phyloP scores from a whole-genome alignment of 1,140 invertebrate genomes.

The Gonioctena quinquepunctata region DNA sequence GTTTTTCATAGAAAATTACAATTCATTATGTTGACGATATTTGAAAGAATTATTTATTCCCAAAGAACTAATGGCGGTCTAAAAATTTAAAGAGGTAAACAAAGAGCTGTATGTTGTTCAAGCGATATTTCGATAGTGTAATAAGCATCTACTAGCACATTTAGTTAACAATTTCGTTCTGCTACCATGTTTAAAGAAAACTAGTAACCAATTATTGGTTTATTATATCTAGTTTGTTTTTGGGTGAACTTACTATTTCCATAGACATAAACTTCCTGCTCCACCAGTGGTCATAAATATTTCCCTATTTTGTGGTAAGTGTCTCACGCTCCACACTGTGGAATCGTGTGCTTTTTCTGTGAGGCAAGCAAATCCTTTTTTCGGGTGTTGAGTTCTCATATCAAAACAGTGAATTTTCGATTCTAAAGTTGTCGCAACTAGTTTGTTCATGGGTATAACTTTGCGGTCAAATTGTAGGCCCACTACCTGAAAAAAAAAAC shows the following conservation, averaged over 20 bases:
- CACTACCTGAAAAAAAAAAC: slow-evolving; percentile 71
- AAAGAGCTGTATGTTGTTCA: too few species aligned
- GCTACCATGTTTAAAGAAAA: too few species aligned
- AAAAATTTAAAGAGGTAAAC: too few species aligned
- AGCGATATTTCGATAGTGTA: too few species aligned
- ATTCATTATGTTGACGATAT: too few species aligned
- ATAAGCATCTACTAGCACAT: too few species aligned
- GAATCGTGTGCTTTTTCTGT: slow-evolving; percentile 73
- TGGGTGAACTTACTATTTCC: slow-evolving; percentile 91
- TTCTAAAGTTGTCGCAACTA: slow-evolving; percentile 91
- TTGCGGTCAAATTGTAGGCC: slow-evolving; percentile 89
- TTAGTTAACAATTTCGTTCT: too few species aligned
- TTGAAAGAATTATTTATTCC: too few species aligned
- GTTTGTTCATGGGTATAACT: slow-evolving; percentile 95
- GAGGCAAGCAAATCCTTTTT: slow-evolving; percentile 82
- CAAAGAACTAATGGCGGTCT: too few species aligned
- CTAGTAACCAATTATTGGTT: too few species aligned
- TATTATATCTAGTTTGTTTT: too few species aligned
- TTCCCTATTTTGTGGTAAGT: slow-evolving; percentile 93
- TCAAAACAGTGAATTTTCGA: slow-evolving; percentile 91
- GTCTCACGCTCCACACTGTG: slow-evolving; percentile 85
- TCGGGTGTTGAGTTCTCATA: slow-evolving; percentile 82
- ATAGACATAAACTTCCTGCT: slow-evolving; percentile 82
- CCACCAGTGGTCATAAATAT: slow-evolving; percentile 92
- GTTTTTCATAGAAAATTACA: too few species aligned